A percentile compares a stretch with the other conserved stretches of the same genome.
These are phyloP conservation scores for Phasianus colchicus DNA, from an alignment of 2,113 vertebrate species.

Conservation along the genomic window DNA sequence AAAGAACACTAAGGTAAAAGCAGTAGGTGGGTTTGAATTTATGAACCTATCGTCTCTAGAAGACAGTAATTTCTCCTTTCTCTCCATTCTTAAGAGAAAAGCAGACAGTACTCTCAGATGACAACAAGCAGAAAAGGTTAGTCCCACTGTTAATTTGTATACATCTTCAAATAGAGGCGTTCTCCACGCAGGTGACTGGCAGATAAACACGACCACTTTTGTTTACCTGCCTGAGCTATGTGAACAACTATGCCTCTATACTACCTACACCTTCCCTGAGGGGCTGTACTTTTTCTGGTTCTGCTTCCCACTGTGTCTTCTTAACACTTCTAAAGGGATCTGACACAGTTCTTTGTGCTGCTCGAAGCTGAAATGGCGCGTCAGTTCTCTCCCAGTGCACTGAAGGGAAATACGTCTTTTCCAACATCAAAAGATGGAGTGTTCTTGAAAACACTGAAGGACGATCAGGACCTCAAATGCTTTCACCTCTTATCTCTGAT, in stretches of 20 bases:
- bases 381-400: not conserved
- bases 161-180: not conserved
- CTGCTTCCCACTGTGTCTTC: not conserved
- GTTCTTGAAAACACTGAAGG: not conserved
- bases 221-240: not conserved
- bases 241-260: rapidly evolving
- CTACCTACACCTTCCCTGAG: not conserved
- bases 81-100: not conserved
- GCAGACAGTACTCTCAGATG: not conserved
- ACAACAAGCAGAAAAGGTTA: not conserved
- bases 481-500: not conserved
- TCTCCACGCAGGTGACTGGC: not conserved
- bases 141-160: not conserved
- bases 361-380: not conserved
- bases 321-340: not conserved
- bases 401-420: not conserved
- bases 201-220: not conserved
- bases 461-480: not conserved
- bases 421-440: not conserved
- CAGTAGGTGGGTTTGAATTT: not conserved
- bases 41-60: not conserved
- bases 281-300: not conserved
- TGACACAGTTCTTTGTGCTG: not conserved
- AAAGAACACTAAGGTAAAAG: not conserved
- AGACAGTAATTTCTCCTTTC: not conserved